Conservation (phyloP, 53 echinoderm and acorn worm genomes). For the Arbacia lixula region DNA sequence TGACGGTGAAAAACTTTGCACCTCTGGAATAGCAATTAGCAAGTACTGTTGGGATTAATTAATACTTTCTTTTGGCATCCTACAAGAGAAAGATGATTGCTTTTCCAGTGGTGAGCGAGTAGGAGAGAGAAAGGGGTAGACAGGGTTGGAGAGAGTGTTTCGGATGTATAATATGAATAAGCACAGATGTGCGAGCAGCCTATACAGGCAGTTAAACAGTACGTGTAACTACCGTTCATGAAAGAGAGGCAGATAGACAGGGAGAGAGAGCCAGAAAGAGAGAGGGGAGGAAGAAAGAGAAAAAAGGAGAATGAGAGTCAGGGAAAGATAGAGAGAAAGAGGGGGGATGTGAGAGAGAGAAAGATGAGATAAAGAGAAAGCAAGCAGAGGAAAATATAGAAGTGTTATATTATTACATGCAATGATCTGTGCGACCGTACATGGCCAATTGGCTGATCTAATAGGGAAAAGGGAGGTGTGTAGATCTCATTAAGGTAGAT, state of each 20-base stretch:
- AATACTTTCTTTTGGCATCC: conserved; percentile 18
- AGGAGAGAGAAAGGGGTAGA: conserved; percentile 2
- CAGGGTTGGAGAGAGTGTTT: too few relatives aligned
- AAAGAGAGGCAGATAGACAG: conserved; percentile 9
- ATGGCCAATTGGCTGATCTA: conserved; percentile 42
- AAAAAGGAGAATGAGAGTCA: not conserved
- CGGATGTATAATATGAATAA: too few relatives aligned
- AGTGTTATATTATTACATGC: conserved; percentile 38
- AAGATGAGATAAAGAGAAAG: not conserved
- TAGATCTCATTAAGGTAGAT: conserved; percentile 32
- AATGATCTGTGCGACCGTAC: conserved; percentile 40
- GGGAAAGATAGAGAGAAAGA: conserved; percentile 2
- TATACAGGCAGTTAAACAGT: too few relatives aligned
- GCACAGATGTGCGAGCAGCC: too few relatives aligned
- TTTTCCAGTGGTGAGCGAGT: conserved; percentile 29
- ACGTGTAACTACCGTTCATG: not conserved
- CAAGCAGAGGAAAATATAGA: conserved; percentile 2
- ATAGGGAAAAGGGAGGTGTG: conserved; percentile 45
- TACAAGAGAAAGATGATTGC: not conserved
- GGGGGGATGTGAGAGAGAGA: not conserved
- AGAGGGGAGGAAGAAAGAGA: not conserved
- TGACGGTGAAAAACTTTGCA: conserved; percentile 3
- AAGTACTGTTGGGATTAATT: conserved; percentile 46
- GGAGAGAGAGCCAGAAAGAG: conserved; percentile 5
- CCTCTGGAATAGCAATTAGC: conserved; percentile 43